Base-by-base conservation (phyloP, 2,797 vertebrate genomes). In the Pagetopsis macropterus region DNA sequence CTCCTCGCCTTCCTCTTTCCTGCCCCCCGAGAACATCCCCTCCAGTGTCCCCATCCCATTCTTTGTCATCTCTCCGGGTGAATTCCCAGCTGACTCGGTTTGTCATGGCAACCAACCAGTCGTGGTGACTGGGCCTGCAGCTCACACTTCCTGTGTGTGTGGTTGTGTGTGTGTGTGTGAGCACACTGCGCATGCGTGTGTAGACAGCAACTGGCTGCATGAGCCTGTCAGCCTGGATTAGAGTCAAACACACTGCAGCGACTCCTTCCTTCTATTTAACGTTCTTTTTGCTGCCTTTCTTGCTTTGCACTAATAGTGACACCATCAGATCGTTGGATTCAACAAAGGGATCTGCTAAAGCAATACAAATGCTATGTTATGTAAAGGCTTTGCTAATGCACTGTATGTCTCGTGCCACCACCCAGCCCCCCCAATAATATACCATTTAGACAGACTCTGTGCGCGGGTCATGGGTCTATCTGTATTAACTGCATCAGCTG, bases 61-160 rank as follows among this genome's bases (percentile, higher is more conserved):
- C 91, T 92, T 91, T 93, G 91, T 93, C 91, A 91, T 93, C 83
- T 89, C 90, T 92, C 88, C 93, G 92, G 93, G 93, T 94, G 92
- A 92, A 94, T 94, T 95, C 94, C 93, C 93, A 94, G 92, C 92
- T 94, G 94, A 94, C 92, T 93, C 72, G 91, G 93, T 94, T 94
- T 93, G 94, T 94, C 94, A 94, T 94, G 92, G 93, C 93, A 95
- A 94, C 94, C 92, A 91, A 91, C 90, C 85, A 72, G 90, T 92
- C 87, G 79, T 93, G 90, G 92, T 91, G 90, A 91, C 93, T 92
- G 90, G 91, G 92, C 90, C 90, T 91, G 91, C 87, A 92, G 89
- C 91, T 91, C 88, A 88, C 88, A 91, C 92, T 93, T 94, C 92
- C 93, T 94, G 87, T 75, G 67, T 79, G 51, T 77, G 68, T 83